Base-by-base conservation (phyloP, 2,113 vertebrate genomes). In the Calonectris borealis region DNA sequence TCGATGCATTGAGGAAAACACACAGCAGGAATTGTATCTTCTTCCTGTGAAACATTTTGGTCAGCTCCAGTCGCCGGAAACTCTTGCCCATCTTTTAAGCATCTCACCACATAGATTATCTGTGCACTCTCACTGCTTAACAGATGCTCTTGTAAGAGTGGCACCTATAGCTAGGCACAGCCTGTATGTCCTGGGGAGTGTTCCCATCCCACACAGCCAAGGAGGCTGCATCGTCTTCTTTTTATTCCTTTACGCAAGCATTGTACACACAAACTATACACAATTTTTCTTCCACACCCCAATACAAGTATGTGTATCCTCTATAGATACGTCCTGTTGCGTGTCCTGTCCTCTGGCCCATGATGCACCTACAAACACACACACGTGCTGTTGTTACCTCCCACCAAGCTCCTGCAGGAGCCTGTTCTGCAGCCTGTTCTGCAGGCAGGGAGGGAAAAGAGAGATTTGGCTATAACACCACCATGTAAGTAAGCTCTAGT, bases 401-500 rank as follows among this genome's bases (percentile, higher is more conserved):
- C 7, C 31, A 18, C 15, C 22, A 31, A 31, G 1, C 54, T 92
- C 80, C 64, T 49, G 68, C 0, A 61, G 55, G 34, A 86, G 16
- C 40, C 68, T 54, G 25, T 11, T 79, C 49, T 80, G 84, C 70
- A 92, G 83, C 36, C 36, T 38, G 36, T 38, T 38, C 36, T 38
- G 36, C 36, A 88, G 44, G 60, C 3, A 0, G 80, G 68, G 51
- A 94, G n/a, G 72, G 55, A 86, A 94, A 87, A 94, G 69, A 93
- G 31, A 73, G 90, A 95, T 93, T 94, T 88, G 76, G 90, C 77
- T 88, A n/a, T 57, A 75, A 93, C 34, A 71, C 83, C 64, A 92
- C 85, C 77, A 52, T 86, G 55, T 88, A 94, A 96, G 95, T 93
- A 96, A 95, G 90, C 79, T 71, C 52, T 61, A 64, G 61, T 78